These are phyloP conservation scores for Poeciliopsis presidionis DNA, from an alignment of 2,797 vertebrate species.

Conservation along the genomic window DNA sequence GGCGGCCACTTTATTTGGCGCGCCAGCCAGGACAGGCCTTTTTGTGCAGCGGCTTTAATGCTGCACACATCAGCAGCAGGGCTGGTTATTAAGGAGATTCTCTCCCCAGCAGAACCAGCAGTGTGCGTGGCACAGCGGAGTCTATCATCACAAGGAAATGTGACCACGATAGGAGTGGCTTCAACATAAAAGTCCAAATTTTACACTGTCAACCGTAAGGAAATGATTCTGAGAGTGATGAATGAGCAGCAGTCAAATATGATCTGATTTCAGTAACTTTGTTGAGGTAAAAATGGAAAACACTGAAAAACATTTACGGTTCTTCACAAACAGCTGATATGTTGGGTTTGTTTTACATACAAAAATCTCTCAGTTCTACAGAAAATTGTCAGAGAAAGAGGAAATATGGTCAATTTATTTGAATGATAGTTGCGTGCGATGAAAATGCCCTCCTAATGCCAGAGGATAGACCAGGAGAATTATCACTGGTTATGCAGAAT, in stretches of 20 bases:
- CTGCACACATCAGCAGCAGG: not conserved
- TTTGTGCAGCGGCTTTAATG: not conserved
- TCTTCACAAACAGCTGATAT: not conserved
- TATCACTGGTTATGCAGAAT: not conserved
- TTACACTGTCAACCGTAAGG: too few species aligned
- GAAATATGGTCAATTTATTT: too few species aligned
- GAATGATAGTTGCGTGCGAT: not conserved
- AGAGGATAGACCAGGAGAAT: not conserved
- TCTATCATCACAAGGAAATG: too few species aligned
- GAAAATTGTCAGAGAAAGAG: not conserved
- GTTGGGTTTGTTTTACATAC: not conserved
- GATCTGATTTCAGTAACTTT: too few species aligned
- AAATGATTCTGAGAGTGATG: too few species aligned
- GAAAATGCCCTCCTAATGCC: not conserved
- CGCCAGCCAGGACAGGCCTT: not conserved
- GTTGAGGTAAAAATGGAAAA: too few species aligned
- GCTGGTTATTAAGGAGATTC: not conserved
- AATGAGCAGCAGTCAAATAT: too few species aligned
- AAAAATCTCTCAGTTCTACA: not conserved
- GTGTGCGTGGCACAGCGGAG: too few species aligned
- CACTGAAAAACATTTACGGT: not conserved
- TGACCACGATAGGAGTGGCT: too few species aligned
- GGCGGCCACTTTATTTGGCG: not conserved
- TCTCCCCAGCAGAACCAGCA: too few species aligned
- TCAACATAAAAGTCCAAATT: too few species aligned